Conservation (phyloP, 2,797 vertebrate genomes). For the Anolis apletophallus region DNA sequence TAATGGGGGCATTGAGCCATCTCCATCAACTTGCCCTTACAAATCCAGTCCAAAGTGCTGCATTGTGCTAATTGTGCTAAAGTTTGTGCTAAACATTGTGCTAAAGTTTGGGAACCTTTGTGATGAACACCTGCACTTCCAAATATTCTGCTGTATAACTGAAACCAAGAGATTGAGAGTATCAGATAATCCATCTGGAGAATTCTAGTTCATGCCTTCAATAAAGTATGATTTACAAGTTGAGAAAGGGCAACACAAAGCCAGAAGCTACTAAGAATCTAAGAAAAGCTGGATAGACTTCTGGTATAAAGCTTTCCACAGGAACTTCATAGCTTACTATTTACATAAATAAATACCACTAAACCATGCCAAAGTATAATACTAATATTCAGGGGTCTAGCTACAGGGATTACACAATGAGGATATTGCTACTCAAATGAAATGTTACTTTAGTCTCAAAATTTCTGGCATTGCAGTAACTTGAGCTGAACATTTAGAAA, state of each 20-base stretch:
- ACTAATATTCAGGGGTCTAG: background rate
- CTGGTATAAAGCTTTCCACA: background rate
- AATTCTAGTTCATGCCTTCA: background rate
- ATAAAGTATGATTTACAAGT: background rate
- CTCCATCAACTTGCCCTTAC: too few species aligned
- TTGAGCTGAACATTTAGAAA: too few species aligned
- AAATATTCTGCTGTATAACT: background rate
- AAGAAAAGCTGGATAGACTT: background rate
- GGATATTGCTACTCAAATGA: too few species aligned
- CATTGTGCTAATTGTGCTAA: too few species aligned
- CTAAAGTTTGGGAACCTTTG: background rate
- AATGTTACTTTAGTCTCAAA: too few species aligned
- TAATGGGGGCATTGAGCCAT: too few species aligned
- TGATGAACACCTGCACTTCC: background rate
- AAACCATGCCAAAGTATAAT: background rate
- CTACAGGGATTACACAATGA: too few species aligned
- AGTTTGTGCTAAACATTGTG: too few species aligned
- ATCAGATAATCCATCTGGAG: slow-evolving; percentile 9
- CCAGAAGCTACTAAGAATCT: background rate
- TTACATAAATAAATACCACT: background rate
- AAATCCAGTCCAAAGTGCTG: too few species aligned
- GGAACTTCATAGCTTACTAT: background rate
- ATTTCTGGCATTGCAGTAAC: too few species aligned
- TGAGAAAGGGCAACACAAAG: background rate
- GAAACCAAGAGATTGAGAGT: background rate